phyloP scores from a whole-genome alignment of 2,888 invertebrate species.

The Gisinianus flammeolus region DNA sequence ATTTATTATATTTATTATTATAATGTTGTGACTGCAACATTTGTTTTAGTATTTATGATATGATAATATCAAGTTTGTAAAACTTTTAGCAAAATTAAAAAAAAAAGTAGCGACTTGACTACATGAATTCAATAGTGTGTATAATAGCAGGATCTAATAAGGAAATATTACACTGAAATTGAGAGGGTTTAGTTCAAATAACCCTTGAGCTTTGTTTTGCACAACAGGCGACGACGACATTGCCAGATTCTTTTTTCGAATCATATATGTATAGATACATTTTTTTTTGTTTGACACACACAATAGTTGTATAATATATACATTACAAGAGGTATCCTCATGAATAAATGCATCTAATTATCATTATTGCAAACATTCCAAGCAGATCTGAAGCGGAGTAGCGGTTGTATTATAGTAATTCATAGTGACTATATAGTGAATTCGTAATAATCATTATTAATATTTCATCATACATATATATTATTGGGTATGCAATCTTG shows the following conservation, averaged over 20 bases:
- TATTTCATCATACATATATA: too few relatives aligned
- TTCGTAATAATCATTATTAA: too few relatives aligned
- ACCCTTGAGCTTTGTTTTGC: not conserved
- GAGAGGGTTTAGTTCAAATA: not conserved
- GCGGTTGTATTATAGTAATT: slow-evolving; percentile 22
- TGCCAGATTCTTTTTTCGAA: too few relatives aligned
- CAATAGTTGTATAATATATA: not conserved
- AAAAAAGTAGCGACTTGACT: not conserved
- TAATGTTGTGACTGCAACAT: not conserved
- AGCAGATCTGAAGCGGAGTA: slow-evolving; percentile 44
- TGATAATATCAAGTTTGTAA: not conserved
- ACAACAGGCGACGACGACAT: not conserved
- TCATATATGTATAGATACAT: too few relatives aligned
- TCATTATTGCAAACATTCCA: slow-evolving; percentile 38
- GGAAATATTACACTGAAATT: not conserved
- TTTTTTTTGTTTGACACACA: not conserved
- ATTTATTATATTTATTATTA: slow-evolving; percentile 1
- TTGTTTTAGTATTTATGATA: not conserved
- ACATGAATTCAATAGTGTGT: not conserved
- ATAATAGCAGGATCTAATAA: not conserved
- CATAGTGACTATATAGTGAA: too few relatives aligned
- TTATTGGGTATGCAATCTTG: too few relatives aligned
- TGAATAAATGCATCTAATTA: too few relatives aligned
- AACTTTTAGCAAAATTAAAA: not conserved
- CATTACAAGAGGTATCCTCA: too few relatives aligned